Conservation (phyloP, 2,797 vertebrate species). For the Micropoecilia bifurca region DNA sequence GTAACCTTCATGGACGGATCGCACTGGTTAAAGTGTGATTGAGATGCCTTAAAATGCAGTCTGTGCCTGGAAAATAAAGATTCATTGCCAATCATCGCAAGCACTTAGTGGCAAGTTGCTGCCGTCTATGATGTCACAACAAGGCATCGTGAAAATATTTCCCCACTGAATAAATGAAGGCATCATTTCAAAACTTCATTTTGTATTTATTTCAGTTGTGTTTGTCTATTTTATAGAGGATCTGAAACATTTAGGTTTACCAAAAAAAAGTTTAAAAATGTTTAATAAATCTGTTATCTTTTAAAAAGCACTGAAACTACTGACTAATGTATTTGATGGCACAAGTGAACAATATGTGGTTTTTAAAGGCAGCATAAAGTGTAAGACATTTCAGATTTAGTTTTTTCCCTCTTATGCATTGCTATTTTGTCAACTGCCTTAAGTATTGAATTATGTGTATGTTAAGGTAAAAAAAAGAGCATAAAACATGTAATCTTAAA, state of each 20-base stretch:
- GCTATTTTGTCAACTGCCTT: background rate
- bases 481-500: background rate
- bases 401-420: background rate
- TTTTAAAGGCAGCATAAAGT: conserved; percentile 10
- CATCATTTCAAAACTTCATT: background rate
- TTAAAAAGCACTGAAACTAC: conserved; percentile 65
- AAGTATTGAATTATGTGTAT: background rate
- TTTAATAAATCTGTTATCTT: background rate
- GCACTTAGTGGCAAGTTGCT: background rate
- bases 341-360: conserved; percentile 30
- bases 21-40: background rate
- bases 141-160: background rate
- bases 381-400: background rate
- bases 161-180: background rate
- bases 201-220: background rate
- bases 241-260: background rate
- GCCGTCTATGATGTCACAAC: background rate
- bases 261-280: background rate
- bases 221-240: background rate
- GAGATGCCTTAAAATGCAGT: background rate
- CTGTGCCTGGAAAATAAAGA: background rate
- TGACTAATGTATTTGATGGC: conserved; percentile 63
- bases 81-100: background rate
- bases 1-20: too few relatives aligned
- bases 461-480: background rate